Conservation (phyloP, 2,113 vertebrate genomes). For the Gasterosteus nipponicus region DNA sequence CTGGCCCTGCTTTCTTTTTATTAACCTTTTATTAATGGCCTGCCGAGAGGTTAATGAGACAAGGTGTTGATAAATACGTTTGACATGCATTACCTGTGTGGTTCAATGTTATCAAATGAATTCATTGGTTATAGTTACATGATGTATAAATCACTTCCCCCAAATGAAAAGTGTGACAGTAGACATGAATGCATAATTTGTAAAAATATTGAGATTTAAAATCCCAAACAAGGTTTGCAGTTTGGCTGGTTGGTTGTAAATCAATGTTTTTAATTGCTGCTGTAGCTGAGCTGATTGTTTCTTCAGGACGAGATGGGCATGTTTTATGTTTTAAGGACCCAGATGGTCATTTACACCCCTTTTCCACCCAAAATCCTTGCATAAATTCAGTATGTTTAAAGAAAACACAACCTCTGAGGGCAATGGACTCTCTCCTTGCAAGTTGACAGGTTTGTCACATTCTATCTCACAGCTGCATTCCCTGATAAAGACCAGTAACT, state of each 20-base stretch:
- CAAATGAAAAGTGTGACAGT: neutral
- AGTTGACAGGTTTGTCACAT: neutral
- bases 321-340: neutral
- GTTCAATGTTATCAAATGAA: neutral
- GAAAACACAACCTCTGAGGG: neutral
- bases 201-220: neutral
- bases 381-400: neutral
- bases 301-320: neutral
- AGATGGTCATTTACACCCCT: neutral
- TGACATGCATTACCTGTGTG: neutral
- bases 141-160: neutral
- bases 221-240: neutral
- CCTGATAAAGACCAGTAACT: neutral
- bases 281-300: neutral
- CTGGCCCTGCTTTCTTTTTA: neutral
- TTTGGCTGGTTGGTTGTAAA: neutral
- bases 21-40: slow-evolving; percentile 10
- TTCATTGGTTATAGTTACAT: neutral
- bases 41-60: slow-evolving; percentile 22
- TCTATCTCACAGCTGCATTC: neutral
- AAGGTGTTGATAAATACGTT: neutral
- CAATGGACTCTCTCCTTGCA: neutral
- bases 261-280: slow-evolving; percentile 3
- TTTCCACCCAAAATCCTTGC: neutral
- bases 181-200: neutral